Evolutionary conservation across 2,888 invertebrate species (phyloP), one percentile per base, ranked within the genome.

Genomic region (Germaria angustata): DNA sequence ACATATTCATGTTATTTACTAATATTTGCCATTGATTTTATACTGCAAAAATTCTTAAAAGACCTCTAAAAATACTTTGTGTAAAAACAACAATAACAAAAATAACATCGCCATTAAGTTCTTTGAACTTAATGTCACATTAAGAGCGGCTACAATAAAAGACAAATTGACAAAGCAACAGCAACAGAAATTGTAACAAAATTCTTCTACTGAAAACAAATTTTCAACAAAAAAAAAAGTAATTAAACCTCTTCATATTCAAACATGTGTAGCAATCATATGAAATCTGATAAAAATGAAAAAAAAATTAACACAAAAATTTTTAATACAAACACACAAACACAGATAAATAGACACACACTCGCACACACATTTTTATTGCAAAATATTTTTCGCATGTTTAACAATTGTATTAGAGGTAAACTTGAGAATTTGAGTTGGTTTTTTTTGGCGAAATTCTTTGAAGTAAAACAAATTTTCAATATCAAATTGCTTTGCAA

Each of bases 271-370:
- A 73, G 79, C 79, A 80, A 80, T 81, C 68, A 24, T 41, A 63
- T 65, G 81, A 81, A 81, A 81, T 81, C 73, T 78, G 81, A 81
- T 81, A 81, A 81, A 76, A 53, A 59, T 68, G 65, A 39, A 81
- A 81, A 76, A 53, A 59, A 72, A 69, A 39, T 32, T 39, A 72
- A 75, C 41, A 79, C 72, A 63, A 57, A 41, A 65, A 57, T 57
- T 66, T 17, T 63, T 53, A 57, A 66, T 36, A 53, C 69, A 34
- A 15, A 44, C 9, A 44, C 49, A 55, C 39, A 59, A 2, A 57
- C 39, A 39, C 2, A 36, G 11, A 11, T 9, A 15, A 11, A 53
- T 6, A n/a, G 8, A 28, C 39, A 61, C 32, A 20, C 32, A 36
- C 49, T 15, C 15, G 20, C 13, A 46, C 63, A 28, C 24, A 44